Base-by-base conservation (phyloP, 2,113 vertebrate genomes). In the Pachyramphus minor region DNA sequence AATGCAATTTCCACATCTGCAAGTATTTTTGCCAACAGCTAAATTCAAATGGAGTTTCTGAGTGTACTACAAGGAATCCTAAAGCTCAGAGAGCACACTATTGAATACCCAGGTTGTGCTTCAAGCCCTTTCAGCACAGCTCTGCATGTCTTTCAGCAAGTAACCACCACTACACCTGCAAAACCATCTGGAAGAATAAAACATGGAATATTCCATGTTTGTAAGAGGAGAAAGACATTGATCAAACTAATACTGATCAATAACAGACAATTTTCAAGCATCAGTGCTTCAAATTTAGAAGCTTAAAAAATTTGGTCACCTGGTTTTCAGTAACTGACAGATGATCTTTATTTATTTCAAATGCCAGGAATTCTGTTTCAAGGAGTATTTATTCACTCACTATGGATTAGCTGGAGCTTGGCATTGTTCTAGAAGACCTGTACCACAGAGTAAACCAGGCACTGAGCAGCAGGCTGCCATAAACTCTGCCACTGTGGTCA, bases 1-100 rank as follows among this genome's bases (percentile, higher is more conserved):
- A 95, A 95, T 79, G 71, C 35, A 75, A 92, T 96, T 93, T 97
- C 72, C 86, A 94, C 82, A 92, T 94, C 92, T 96, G 87, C 82
- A 95, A 94, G 67, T 94, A 75, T 86, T 97, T 96, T 84, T 95
- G 92, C 93, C 87, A 64, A 12, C 93, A 82, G 84, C 96, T 93
- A 96, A 82, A 93, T 89, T 96, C 42, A 91, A 66, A 64, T 94
- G 25, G 35, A 75, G 20, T 42, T 87, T 75, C 66, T 79, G 47
- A 92, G 27, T 60, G 35, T 60, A 56, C 33, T 71, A 75, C 8
- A 12, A 90, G 60, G 49, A 90, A 50, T 79, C 64, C 45, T 89
- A 80, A 85, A 90, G 16, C 55, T 89, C 11, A 0, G 20, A 90
- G 39, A 84, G 55, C 60, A 83, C 56, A 19, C 6, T 35, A 2